Evolutionary conservation across 2,797 vertebrate species (phyloP).

Genomic region (Danio aesculapii): DNA sequence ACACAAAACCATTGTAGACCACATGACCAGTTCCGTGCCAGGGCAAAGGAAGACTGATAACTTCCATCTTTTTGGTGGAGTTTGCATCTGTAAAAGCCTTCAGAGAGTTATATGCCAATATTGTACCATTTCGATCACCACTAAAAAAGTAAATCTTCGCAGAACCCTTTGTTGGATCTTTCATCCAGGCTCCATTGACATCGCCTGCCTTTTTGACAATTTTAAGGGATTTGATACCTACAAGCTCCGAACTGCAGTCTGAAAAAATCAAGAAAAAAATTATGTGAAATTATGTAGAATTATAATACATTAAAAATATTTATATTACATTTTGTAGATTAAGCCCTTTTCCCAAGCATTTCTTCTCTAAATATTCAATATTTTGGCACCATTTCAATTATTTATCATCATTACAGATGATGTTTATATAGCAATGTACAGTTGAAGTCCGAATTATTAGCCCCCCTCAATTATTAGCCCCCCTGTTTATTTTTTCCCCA

Average conservation of each 20-base stretch:
- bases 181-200: slow-evolving; percentile 88
- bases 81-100: slow-evolving; percentile 81
- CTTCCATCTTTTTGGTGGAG: slow-evolving; percentile 67
- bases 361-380: background rate
- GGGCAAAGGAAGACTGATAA: slow-evolving; percentile 79
- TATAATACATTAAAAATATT: background rate
- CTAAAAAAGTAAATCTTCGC: slow-evolving; percentile 88
- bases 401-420: background rate
- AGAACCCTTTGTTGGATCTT: slow-evolving; percentile 83
- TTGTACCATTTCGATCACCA: slow-evolving; percentile 80
- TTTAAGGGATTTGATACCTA: slow-evolving; percentile 90
- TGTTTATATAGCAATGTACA: background rate
- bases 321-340: background rate
- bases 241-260: slow-evolving; percentile 86
- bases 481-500: too few species aligned
- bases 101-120: slow-evolving; percentile 85
- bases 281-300: background rate
- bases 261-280: slow-evolving; percentile 24
- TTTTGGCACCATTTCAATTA: background rate
- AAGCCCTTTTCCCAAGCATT: background rate
- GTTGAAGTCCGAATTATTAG: too few species aligned
- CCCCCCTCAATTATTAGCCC: too few species aligned
- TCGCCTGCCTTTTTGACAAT: slow-evolving; percentile 87
- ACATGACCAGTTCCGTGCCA: slow-evolving; percentile 93
- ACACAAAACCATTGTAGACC: slow-evolving; percentile 86